phyloP scores from a whole-genome alignment of 2,888 invertebrate species.

The Conistra vaccinii region DNA sequence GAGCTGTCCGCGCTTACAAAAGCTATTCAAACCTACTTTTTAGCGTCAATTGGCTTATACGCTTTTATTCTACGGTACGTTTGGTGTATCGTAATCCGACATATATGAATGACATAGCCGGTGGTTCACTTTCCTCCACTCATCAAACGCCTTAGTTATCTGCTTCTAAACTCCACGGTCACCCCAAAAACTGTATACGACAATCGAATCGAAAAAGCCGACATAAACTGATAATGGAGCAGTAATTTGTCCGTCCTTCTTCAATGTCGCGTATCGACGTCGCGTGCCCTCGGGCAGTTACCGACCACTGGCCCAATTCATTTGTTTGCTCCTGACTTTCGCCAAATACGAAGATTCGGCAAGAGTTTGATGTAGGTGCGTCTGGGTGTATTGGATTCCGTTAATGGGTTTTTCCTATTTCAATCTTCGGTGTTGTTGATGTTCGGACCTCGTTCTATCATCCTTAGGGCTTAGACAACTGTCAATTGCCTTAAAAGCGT shows the following conservation, averaged over 20 bases:
- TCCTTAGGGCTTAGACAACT: neutral
- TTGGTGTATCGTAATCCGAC: no score
- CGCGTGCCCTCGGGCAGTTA: slow-evolving; percentile 75
- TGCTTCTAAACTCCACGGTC: neutral
- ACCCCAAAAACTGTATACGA: slow-evolving; percentile 17
- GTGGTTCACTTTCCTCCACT: no score
- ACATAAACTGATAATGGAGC: slow-evolving; percentile 68
- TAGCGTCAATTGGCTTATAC: no score
- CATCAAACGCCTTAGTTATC: neutral
- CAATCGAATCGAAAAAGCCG: slow-evolving; percentile 45
- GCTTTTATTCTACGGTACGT: no score
- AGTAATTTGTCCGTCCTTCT: slow-evolving; percentile 71
- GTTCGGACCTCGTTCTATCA: neutral
- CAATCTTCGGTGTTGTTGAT: slow-evolving; percentile 32
- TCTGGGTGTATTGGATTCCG: slow-evolving; percentile 39
- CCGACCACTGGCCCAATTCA: slow-evolving; percentile 67
- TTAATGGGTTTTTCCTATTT: slow-evolving; percentile 61
- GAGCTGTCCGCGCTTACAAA: no score
- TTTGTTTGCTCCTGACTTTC: slow-evolving; percentile 76
- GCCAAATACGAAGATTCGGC: slow-evolving; percentile 66
- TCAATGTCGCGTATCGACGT: slow-evolving; percentile 70
- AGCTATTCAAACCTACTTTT: no score
- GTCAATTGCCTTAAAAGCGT: neutral
- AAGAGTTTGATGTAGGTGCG: slow-evolving; percentile 74
- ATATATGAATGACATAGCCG: no score